These are phyloP conservation scores for Clusia tigrina DNA, from an alignment of 2,888 invertebrate genomes.

Conservation along the genomic window DNA sequence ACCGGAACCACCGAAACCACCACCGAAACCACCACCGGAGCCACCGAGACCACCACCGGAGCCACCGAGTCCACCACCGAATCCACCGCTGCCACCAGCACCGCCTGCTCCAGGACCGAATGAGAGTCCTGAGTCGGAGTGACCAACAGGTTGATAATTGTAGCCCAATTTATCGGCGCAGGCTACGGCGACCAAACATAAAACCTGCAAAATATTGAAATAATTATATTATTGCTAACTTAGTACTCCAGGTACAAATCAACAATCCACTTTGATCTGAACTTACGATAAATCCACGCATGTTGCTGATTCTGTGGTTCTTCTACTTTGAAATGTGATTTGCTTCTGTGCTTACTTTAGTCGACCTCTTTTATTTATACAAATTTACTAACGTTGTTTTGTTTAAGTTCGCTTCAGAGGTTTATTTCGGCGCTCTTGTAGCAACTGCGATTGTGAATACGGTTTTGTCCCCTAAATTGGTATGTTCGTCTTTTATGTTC, in stretches of 20 bases:
- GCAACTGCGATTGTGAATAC: not conserved
- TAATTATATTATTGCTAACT: not conserved
- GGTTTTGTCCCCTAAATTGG: constrained; percentile 51
- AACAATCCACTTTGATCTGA: not conserved
- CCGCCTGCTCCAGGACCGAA: constrained; percentile 41
- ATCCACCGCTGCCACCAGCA: constrained; percentile 40
- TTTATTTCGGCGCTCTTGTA: not conserved
- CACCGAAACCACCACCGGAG: constrained; percentile 19
- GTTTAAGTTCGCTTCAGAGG: constrained; percentile 34
- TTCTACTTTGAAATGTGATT: constrained; percentile 39
- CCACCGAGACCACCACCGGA: constrained; percentile 23
- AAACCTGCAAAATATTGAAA: constrained; percentile 37
- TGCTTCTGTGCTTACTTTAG: constrained; percentile 45
- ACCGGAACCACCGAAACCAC: constrained; percentile 20
- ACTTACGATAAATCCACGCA: constrained; percentile 43
- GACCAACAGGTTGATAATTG: constrained; percentile 52
- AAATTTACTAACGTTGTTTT: constrained; percentile 48
- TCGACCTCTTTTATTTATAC: constrained; percentile 54
- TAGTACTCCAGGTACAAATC: too few species aligned
- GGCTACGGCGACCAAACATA: constrained; percentile 51
- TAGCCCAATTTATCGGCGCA: constrained; percentile 55
- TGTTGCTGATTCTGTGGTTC: constrained; percentile 35
- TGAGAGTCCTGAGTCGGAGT: constrained; percentile 49
- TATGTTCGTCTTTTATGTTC: constrained; percentile 44
- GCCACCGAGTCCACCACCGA: too few species aligned